These are phyloP conservation scores for Mustela lutreola DNA, from an alignment of 2,113 vertebrate species.

Conservation along the genomic window DNA sequence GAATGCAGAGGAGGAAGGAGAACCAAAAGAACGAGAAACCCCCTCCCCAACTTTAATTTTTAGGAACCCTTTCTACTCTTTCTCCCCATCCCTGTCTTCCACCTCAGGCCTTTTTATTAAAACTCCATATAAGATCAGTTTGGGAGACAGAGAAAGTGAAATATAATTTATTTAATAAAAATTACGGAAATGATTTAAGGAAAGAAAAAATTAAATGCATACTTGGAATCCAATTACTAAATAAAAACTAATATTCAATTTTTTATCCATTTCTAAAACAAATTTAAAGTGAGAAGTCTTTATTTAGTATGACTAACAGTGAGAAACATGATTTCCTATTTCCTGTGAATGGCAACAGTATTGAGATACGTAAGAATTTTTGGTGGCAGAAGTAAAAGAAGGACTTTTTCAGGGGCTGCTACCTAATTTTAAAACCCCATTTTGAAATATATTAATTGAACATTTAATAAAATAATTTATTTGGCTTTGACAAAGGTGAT, in stretches of 20 bases:
- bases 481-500: background rate
- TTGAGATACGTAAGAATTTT: background rate
- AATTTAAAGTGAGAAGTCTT: background rate
- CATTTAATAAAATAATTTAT: background rate
- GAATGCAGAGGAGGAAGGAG: background rate
- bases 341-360: background rate
- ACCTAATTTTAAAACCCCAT: background rate
- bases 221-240: constrained; percentile 37
- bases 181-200: background rate
- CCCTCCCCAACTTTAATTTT: background rate
- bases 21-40: background rate
- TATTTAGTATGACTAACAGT: background rate
- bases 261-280: background rate
- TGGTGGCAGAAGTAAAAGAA: constrained; percentile 28
- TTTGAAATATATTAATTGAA: constrained; percentile 46
- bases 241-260: background rate
- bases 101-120: background rate
- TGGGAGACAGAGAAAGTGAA: background rate
- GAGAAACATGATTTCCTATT: background rate
- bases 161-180: background rate
- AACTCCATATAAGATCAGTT: background rate
- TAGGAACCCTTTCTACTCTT: background rate
- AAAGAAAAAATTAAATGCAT: background rate
- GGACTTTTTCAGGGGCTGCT: background rate
- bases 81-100: background rate